phyloP scores from a whole-genome alignment of 2,113 vertebrate genomes.

The Isichthys henryi region DNA sequence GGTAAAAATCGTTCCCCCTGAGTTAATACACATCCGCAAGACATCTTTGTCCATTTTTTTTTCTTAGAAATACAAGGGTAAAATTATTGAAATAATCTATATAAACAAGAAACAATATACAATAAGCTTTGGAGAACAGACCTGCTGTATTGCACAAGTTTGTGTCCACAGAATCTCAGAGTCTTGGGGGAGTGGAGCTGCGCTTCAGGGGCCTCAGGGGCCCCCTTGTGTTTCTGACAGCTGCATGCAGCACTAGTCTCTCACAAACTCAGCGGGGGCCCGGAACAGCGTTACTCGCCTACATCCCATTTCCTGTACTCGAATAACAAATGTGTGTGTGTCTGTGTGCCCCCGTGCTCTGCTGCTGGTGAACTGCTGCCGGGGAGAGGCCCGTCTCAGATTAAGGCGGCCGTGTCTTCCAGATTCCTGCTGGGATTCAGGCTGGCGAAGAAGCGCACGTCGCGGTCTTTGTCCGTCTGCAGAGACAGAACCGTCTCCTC shows the following conservation, averaged over 20 bases:
- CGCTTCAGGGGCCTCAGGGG: neutral
- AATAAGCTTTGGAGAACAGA: constrained; percentile 56
- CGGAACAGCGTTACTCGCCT: neutral
- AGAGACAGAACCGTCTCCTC: constrained; percentile 74
- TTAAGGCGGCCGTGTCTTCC: constrained; percentile 53
- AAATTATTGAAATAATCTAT: constrained; percentile 33
- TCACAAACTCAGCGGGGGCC: neutral
- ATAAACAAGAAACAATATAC: constrained; percentile 42
- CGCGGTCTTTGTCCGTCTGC: constrained; percentile 78
- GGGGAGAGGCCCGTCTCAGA: constrained; percentile 36
- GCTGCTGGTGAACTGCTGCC: constrained; percentile 53
- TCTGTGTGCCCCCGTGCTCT: constrained; percentile 19
- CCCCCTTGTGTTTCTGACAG: neutral
- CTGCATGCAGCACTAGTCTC: neutral
- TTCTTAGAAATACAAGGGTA: constrained; percentile 31
- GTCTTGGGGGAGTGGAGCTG: constrained; percentile 25
- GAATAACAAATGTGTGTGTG: neutral
- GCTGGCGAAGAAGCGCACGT: constrained; percentile 79
- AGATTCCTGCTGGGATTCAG: constrained; percentile 62
- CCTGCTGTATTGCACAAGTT: constrained; percentile 36
- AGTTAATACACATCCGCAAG: constrained; percentile 55
- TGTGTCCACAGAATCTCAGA: constrained; percentile 23
- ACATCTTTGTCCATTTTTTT: constrained; percentile 35
- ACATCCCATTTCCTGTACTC: neutral
- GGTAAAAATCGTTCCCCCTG: constrained; percentile 55